Evolutionary conservation across 2,888 invertebrate species (phyloP), one percentile per base, ranked within the genome.

Genomic region (Hymenopus coronatus): DNA sequence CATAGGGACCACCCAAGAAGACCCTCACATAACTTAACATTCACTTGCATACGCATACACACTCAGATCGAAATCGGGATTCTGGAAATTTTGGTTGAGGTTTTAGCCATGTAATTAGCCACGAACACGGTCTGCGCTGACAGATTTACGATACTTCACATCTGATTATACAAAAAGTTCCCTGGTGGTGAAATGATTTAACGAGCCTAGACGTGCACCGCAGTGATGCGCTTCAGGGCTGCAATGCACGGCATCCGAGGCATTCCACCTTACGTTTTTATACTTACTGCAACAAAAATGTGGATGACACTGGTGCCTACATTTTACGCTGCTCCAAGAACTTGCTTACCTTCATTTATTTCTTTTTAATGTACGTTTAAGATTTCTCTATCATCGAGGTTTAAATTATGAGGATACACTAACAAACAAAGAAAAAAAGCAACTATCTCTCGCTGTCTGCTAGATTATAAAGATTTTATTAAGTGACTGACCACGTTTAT

Each of bases 1-100:
- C 54, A 70, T 70, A 40, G 40, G 83, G 87, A 87, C 87, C 87
- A 87, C 87, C 87, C 87, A 82, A 87, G 87, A 28, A 87, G 33
- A 82, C 82, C 82, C 28, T 82, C 82, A 70, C 54, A 87, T 82
- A 82, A 87, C 87, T 87, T 87, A 87, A 70, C 54, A 70, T 70
- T 20, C 54, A 70, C 54, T 70, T 70, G 54, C 54, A 70, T 70
- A 70, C 54, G 6, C 54, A 70, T 25, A 70, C 54, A 70, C 54
- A 70, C 54, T 54, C 54, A 70, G 54, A 70, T 70, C 54, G 54
- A 70, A 70, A 70, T 70, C 54, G 54, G 54, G 54, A 70, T 70
- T 70, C 54, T 70, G 54, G 54, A 70, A 70, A 70, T 70, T 70
- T 70, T 70, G 54, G 54, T 70, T 70, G 54, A 70, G 54, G 54